Percentiles rank a stretch among this genome's conserved stretches.
Evolutionary conservation across 2,113 vertebrate genomes (phyloP).

Genomic region (Delphinus delphis): DNA sequence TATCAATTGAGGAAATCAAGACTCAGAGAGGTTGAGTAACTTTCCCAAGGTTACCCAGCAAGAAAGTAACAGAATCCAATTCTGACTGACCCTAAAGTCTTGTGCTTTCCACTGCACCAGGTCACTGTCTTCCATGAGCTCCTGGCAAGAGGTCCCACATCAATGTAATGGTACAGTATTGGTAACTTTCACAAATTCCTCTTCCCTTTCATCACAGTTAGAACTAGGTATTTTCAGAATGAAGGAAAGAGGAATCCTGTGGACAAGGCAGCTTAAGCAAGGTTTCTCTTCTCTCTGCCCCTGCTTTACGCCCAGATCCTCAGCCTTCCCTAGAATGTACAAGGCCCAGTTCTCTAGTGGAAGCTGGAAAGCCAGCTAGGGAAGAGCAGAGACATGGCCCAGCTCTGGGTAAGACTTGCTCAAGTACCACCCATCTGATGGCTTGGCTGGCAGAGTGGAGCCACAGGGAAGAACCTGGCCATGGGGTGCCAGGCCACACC

Average conservation of each 20-base stretch:
- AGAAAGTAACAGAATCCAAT: constrained; percentile 14
- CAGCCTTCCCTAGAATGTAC: background rate
- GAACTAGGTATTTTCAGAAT: background rate
- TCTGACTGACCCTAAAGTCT: background rate
- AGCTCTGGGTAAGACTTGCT: background rate
- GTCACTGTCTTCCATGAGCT: background rate
- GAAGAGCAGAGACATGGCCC: background rate
- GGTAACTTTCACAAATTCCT: background rate
- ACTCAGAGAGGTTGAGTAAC: constrained; percentile 7
- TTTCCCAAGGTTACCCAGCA: constrained; percentile 18
- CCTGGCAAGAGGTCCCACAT: background rate
- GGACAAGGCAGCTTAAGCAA: background rate
- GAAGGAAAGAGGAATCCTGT: background rate
- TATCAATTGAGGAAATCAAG: constrained; percentile 12
- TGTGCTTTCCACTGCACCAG: background rate
- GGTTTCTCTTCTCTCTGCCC: background rate
- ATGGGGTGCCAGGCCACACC: background rate
- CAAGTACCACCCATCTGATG: background rate
- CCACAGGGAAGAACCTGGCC: background rate
- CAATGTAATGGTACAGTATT: background rate
- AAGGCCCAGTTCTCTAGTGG: background rate
- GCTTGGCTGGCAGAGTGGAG: background rate
- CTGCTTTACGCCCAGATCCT: background rate
- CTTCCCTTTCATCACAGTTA: background rate
- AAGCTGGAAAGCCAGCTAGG: background rate